A percentile compares a stretch with the other conserved stretches of the same genome.
Conservation (phyloP, 30 jellyfish, hydroid and myxozoan genomes). For the Clytia hemisphaerica region DNA sequence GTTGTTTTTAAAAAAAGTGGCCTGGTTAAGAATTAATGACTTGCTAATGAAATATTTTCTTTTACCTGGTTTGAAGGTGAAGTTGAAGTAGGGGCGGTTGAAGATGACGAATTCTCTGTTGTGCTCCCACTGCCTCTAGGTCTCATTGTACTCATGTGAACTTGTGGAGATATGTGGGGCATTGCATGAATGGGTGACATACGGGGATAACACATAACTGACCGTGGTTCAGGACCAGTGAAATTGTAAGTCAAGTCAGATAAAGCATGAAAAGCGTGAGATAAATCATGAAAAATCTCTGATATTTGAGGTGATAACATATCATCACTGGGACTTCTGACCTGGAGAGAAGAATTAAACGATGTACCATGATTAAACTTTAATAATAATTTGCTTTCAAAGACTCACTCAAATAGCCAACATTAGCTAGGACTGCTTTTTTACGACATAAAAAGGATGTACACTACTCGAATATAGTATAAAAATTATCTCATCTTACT, state of each 20-base stretch:
- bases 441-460: too few species aligned
- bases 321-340: conserved; percentile 38
- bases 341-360: conserved; percentile 11
- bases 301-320: conserved; percentile 77
- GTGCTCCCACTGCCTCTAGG: conserved; percentile 1
- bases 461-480: too few species aligned
- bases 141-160: conserved; percentile 24
- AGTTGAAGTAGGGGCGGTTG: conserved; percentile 10
- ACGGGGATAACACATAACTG: conserved; percentile 68
- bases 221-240: conserved; percentile 82
- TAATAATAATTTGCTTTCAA: too few species aligned
- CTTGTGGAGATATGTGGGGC: conserved; percentile 46
- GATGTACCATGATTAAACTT: too few species aligned
- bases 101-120: conserved; percentile 6
- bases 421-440: too few species aligned
- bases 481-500: too few species aligned
- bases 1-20: too few species aligned
- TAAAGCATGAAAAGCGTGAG: conserved; percentile 87
- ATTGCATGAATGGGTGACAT: conserved; percentile 61
- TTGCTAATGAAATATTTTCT: too few species aligned
- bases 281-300: conserved; percentile 74
- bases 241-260: conserved; percentile 85
- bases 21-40: too few species aligned
- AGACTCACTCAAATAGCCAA: too few species aligned
- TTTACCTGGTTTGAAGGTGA: background rate